Conservation (phyloP, 2,888 invertebrate genomes). For the Abscondita cerata region DNA sequence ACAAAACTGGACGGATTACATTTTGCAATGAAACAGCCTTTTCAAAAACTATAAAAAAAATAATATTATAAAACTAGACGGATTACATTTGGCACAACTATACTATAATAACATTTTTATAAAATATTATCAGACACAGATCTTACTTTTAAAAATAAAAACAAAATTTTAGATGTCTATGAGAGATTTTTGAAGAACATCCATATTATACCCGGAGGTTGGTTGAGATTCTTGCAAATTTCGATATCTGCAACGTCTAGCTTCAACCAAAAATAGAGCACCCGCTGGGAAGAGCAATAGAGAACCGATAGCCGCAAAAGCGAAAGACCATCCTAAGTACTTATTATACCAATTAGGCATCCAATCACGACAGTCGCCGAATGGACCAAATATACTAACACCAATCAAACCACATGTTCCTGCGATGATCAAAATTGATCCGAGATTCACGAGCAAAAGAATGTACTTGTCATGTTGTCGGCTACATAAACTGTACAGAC, state of each 20-base stretch:
- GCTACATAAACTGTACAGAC: conserved; percentile 76
- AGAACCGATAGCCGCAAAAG: conserved; percentile 82
- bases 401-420: conserved; percentile 84
- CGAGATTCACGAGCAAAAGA: conserved; percentile 75
- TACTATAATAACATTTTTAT: too few relatives aligned
- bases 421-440: conserved; percentile 74
- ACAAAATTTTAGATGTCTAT: conserved; percentile 82
- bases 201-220: conserved; percentile 70
- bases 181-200: conserved; percentile 69
- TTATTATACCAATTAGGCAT: conserved; percentile 98
- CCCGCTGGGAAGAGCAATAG: conserved; percentile 78
- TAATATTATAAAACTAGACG: too few relatives aligned
- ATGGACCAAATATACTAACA: conserved; percentile 86
- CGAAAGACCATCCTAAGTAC: conserved; percentile 93
- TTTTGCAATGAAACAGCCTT: too few relatives aligned
- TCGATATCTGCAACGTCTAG: conserved; percentile 77
- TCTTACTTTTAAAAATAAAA: too few relatives aligned
- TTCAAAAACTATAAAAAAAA: too few relatives aligned
- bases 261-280: conserved; percentile 83
- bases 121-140: too few relatives aligned
- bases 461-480: conserved; percentile 79
- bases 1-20: too few relatives aligned
- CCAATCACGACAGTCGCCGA: conserved; percentile 92
- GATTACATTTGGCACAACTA: too few relatives aligned
- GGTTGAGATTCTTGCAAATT: conserved; percentile 73